A percentile compares a stretch with the other conserved stretches of the same genome.
Evolutionary conservation across 2,888 invertebrate species (phyloP).

Genomic region (Laspeyria flexula): DNA sequence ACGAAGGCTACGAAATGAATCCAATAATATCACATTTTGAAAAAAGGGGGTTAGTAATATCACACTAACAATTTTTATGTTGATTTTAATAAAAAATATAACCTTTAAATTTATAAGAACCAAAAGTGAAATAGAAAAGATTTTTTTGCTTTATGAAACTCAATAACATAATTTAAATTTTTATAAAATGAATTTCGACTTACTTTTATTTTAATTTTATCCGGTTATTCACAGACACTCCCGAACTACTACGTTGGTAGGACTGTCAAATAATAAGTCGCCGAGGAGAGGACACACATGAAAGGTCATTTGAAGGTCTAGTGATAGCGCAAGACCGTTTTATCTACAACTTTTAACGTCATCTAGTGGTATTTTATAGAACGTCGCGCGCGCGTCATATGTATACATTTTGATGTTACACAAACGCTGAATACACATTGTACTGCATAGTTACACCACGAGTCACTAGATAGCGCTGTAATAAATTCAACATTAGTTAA

Average conservation of each 20-base stretch:
- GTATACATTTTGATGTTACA: not conserved
- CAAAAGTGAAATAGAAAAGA: constrained; percentile 13
- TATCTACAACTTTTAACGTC: constrained; percentile 19
- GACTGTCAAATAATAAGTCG: constrained; percentile 72
- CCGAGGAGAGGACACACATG: constrained; percentile 68
- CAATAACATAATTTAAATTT: constrained; percentile 7
- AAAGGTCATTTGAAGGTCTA: constrained; percentile 85
- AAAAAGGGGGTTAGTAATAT: too few relatives aligned
- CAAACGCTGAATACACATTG: not conserved
- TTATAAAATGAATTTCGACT: constrained; percentile 41
- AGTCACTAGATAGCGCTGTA: not conserved
- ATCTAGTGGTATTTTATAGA: constrained; percentile 18
- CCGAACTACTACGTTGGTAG: constrained; percentile 69
- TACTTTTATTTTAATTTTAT: constrained; percentile 36
- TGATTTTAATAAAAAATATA: constrained; percentile 11
- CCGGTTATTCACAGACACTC: constrained; percentile 69
- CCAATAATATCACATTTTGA: too few relatives aligned
- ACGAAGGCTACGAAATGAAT: too few relatives aligned
- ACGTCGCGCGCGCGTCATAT: not conserved
- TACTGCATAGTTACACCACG: not conserved
- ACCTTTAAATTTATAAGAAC: constrained; percentile 23
- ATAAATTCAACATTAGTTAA: too few relatives aligned
- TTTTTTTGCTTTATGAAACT: constrained; percentile 16
- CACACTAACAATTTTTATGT: too few relatives aligned
- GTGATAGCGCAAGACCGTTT: constrained; percentile 55